Percentiles rank a stretch among this genome's conserved stretches.
Conservation (phyloP, 2,888 invertebrate species). For the Cactoblastis cactorum region DNA sequence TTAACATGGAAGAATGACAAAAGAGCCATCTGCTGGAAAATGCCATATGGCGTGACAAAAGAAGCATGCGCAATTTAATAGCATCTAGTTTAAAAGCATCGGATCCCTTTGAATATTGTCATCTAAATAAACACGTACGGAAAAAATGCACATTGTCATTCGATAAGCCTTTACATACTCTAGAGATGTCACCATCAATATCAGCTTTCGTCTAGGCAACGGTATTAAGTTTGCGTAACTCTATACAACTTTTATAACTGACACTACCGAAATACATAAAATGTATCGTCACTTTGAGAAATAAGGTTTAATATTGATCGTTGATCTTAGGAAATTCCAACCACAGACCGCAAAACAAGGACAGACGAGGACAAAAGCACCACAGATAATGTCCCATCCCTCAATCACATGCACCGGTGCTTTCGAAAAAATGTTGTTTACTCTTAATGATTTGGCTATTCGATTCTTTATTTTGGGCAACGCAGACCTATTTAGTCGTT, state of each 20-base stretch:
- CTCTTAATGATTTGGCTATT: conserved; percentile 54
- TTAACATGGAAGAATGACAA: conserved; percentile 50
- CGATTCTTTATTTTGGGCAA: conserved; percentile 56
- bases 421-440: conserved; percentile 70
- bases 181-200: conserved; percentile 74
- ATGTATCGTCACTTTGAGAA: conserved; percentile 33
- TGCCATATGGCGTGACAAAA: conserved; percentile 72
- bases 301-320: conserved; percentile 45
- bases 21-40: conserved; percentile 71
- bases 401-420: conserved; percentile 78
- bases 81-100: conserved; percentile 67
- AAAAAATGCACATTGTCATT: conserved; percentile 74
- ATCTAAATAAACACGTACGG: conserved; percentile 47
- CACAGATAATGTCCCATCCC: conserved; percentile 75
- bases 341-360: conserved; percentile 73
- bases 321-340: conserved; percentile 33
- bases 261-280: conserved; percentile 23
- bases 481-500: conserved; percentile 53
- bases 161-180: conserved; percentile 76
- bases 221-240: conserved; percentile 76
- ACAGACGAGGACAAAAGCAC: conserved; percentile 61
- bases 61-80: conserved; percentile 77
- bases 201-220: conserved; percentile 74
- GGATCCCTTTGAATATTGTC: conserved; percentile 56
- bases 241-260: conserved; percentile 58